Evolutionary conservation across 2,113 vertebrate genomes (phyloP).

Genomic region (Hylia prasina): DNA sequence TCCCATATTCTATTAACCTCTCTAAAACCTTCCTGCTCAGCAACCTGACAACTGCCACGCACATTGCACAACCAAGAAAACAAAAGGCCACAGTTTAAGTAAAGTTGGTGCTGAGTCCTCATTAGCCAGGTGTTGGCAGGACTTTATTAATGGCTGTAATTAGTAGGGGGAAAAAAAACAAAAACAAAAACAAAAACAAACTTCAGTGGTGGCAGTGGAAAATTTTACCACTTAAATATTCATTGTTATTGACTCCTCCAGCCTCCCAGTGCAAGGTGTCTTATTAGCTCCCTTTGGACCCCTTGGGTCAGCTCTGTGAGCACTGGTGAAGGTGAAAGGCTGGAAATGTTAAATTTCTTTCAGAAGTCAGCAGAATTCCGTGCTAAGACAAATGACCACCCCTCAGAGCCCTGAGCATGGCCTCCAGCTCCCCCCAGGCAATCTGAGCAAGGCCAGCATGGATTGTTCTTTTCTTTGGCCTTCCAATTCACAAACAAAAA

Average conservation of each 20-base stretch:
- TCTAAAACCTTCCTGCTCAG: background rate
- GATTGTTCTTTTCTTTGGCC: background rate
- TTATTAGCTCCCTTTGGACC: background rate
- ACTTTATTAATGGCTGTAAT: slow-evolving; percentile 65
- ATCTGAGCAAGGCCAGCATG: background rate
- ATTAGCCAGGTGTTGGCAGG: slow-evolving; percentile 53
- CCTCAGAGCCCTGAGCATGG: background rate
- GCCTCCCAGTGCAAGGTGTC: background rate
- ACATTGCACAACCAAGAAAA: background rate
- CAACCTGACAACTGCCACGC: background rate
- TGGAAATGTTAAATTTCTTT: background rate
- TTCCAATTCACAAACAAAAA: background rate
- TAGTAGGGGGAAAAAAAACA: background rate
- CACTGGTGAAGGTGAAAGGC: background rate
- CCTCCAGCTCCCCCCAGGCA: background rate
- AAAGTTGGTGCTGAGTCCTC: slow-evolving; percentile 33
- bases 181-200: background rate
- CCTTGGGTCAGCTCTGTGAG: background rate
- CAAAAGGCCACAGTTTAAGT: slow-evolving; percentile 40
- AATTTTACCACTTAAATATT: slow-evolving; percentile 45
- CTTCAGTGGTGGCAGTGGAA: background rate
- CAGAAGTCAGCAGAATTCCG: background rate
- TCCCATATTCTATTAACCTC: slow-evolving; percentile 1
- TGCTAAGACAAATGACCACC: background rate
- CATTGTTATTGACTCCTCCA: slow-evolving; percentile 26